Percentiles rank a stretch among this genome's conserved stretches.
Evolutionary conservation across 2,888 invertebrate genomes (phyloP).

Genomic region (Diaprepes abbreviatus): DNA sequence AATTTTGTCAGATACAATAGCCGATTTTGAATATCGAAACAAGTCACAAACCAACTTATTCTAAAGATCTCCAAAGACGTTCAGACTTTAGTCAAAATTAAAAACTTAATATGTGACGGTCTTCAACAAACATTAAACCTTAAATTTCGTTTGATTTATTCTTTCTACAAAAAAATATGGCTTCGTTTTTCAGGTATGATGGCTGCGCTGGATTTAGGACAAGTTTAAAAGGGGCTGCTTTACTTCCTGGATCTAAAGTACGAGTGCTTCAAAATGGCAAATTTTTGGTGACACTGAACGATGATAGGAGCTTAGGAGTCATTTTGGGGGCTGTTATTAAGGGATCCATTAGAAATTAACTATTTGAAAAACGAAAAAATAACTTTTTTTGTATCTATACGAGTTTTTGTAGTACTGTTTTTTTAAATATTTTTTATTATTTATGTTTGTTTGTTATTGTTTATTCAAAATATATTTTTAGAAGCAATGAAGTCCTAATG

Average conservation of each 20-base stretch:
- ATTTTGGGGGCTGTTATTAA: constrained; percentile 35
- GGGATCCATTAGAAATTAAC: constrained; percentile 3
- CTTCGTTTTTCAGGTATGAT: constrained; percentile 38
- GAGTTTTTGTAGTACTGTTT: not conserved
- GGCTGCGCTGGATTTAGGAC: constrained; percentile 39
- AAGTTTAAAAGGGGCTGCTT: constrained; percentile 30
- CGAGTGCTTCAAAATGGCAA: constrained; percentile 18
- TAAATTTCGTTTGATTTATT: no score
- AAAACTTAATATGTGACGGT: no score
- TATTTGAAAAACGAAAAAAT: not conserved
- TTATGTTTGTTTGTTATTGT: not conserved
- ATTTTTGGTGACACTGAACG: constrained; percentile 23
- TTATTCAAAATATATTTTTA: not conserved
- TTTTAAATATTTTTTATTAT: not conserved
- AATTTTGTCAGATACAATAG: no score
- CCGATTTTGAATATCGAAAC: no score
- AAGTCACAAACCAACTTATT: no score
- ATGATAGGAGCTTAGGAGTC: not conserved
- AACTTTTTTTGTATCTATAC: no score
- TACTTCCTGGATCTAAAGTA: constrained; percentile 27
- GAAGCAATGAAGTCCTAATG: not conserved
- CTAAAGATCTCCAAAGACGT: no score
- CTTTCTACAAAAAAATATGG: no score
- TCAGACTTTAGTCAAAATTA: no score
- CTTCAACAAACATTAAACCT: no score